Conservation (phyloP, 2,888 invertebrate genomes). For the Gortyna flavago region DNA sequence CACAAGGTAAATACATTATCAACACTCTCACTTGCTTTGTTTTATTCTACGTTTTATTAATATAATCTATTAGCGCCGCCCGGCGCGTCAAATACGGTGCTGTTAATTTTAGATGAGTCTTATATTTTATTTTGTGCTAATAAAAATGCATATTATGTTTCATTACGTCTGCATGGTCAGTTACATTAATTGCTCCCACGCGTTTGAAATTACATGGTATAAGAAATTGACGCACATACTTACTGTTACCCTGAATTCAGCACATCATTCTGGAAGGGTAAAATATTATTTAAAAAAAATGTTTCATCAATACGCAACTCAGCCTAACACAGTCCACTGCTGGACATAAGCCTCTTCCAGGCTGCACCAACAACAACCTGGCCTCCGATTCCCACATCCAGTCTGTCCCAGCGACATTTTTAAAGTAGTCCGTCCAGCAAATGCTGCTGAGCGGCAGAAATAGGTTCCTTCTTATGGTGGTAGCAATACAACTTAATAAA, state of each 20-base stretch:
- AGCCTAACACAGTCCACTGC: not conserved
- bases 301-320: not conserved
- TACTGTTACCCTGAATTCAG: not conserved
- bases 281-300: not conserved
- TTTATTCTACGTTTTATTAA: conserved; percentile 18
- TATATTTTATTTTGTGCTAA: not conserved
- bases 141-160: not conserved
- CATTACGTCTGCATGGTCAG: not conserved
- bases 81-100: not conserved
- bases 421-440: too few species aligned
- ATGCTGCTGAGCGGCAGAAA: too few species aligned
- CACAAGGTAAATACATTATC: conserved; percentile 46
- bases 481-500: too few species aligned
- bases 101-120: conserved; percentile 9
- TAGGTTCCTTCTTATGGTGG: too few species aligned
- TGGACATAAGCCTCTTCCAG: too few species aligned
- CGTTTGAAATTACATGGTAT: not conserved
- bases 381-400: too few species aligned
- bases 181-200: not conserved
- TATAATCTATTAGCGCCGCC: not conserved
- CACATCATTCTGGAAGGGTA: not conserved
- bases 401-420: too few species aligned
- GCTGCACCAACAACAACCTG: too few species aligned
- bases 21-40: conserved; percentile 17
- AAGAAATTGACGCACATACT: not conserved